Conservation (phyloP, 2,113 vertebrate genomes). For the Rattus rattus region DNA sequence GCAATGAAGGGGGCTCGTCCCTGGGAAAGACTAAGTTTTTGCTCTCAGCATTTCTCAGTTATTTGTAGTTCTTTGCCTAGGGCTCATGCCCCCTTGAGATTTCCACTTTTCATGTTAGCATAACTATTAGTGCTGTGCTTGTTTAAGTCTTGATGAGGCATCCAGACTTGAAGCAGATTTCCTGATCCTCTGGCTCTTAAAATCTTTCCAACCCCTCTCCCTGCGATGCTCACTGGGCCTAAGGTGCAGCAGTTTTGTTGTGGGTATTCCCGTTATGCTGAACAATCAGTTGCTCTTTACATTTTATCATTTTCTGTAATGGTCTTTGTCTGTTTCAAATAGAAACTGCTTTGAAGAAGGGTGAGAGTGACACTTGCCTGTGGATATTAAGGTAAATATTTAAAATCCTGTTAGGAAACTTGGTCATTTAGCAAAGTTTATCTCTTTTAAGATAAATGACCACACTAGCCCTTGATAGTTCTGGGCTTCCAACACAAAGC, state of each 20-base stretch:
- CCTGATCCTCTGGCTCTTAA: background rate
- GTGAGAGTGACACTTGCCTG: background rate
- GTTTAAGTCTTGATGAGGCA: background rate
- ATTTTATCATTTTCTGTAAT: background rate
- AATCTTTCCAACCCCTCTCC: background rate
- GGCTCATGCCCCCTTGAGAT: background rate
- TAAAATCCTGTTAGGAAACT: background rate
- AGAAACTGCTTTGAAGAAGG: background rate
- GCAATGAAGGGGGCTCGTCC: background rate
- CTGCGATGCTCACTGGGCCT: background rate
- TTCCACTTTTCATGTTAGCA: background rate
- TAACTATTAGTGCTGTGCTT: background rate
- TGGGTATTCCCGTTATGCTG: background rate
- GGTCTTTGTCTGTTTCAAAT: background rate
- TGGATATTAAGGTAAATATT: background rate
- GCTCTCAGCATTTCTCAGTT: background rate
- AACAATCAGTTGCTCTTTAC: background rate
- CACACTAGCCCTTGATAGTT: too few species aligned
- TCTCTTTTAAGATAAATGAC: too few species aligned
- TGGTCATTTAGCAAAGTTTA: background rate
- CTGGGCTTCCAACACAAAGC: too few species aligned
- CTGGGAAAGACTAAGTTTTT: background rate
- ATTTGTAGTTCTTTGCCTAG: background rate
- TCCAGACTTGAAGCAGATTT: background rate
- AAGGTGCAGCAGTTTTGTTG: background rate